phyloP scores from a whole-genome alignment of 2,113 vertebrate genomes.

The Rattus norvegicus region DNA sequence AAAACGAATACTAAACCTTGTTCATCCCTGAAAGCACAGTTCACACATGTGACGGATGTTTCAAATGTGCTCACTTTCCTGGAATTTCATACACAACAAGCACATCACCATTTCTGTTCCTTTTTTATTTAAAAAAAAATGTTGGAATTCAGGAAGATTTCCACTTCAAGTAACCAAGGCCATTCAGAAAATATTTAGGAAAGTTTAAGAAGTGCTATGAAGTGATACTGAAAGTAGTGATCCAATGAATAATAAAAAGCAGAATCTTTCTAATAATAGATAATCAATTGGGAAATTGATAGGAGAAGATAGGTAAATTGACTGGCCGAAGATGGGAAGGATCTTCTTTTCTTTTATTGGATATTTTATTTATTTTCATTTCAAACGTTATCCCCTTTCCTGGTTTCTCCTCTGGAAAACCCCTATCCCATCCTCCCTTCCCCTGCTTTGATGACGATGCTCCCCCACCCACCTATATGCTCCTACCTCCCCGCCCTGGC shows the following conservation, averaged over 20 bases:
- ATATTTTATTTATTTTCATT: no score
- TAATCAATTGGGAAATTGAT: neutral
- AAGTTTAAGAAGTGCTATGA: neutral
- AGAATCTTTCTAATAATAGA: neutral
- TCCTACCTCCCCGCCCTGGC: no score
- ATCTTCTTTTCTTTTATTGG: neutral
- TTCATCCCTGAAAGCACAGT: neutral
- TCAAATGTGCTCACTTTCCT: neutral
- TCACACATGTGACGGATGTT: neutral
- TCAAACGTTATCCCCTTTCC: no score
- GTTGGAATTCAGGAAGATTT: neutral
- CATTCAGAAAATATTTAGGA: constrained; percentile 3
- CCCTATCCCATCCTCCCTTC: no score
- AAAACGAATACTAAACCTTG: neutral
- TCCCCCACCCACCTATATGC: no score
- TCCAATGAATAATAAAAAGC: neutral
- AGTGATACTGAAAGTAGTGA: neutral
- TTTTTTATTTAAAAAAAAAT: neutral
- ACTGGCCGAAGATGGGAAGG: neutral
- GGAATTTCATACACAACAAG: neutral
- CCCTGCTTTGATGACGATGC: no score
- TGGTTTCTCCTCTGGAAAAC: no score
- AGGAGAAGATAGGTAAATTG: neutral
- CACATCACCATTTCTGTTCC: neutral
- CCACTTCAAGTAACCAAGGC: neutral